These are phyloP conservation scores for Lucilia sericata DNA, from an alignment of 1,140 invertebrate species.

Conservation along the genomic window DNA sequence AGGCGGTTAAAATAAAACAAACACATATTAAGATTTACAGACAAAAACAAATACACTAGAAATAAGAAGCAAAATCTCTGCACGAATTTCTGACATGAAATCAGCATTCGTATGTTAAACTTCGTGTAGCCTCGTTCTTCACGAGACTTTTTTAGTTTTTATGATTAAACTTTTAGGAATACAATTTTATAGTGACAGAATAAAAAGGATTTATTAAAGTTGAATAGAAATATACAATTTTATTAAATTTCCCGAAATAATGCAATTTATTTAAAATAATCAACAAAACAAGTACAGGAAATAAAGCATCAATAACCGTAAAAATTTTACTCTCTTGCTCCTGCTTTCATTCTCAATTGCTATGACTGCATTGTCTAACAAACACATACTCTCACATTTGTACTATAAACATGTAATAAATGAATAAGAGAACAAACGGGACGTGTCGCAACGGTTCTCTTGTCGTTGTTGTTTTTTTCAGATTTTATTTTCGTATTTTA, in stretches of 20 bases:
- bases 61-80: not conserved
- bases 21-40: not conserved
- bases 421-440: not conserved
- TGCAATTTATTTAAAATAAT: not conserved
- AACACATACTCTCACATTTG: not conserved
- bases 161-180: not conserved
- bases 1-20: constrained; percentile 24
- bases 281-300: constrained; percentile 1
- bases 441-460: not conserved
- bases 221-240: not conserved
- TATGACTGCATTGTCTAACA: not conserved
- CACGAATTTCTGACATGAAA: constrained; percentile 37
- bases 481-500: constrained; percentile 29
- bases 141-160: too few species aligned
- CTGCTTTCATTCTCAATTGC: not conserved
- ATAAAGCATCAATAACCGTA: constrained; percentile 28
- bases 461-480: not conserved
- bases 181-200: not conserved
- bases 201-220: not conserved
- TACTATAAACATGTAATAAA: not conserved
- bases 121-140: constrained; percentile 38
- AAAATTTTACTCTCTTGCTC: not conserved
- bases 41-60: not conserved
- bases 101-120: constrained; percentile 28
- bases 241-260: not conserved